Base-by-base conservation (phyloP, 2,113 vertebrate species). In the Gracilinanus agilis region DNA sequence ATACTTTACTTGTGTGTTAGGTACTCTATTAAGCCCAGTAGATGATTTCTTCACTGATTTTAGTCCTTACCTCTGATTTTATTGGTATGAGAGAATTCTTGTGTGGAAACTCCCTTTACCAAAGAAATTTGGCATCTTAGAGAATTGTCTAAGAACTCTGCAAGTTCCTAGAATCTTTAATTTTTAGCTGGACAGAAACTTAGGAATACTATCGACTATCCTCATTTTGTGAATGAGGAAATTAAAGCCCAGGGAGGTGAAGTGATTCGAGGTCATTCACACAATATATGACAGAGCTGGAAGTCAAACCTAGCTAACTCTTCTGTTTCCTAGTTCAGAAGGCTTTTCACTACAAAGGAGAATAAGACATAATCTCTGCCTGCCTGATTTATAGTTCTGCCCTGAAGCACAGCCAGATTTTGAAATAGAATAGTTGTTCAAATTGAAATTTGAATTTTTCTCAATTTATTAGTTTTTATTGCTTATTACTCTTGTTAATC, bases 391-490 rank as follows among this genome's bases (percentile, higher is more conserved):
- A 83, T 23, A 34, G 34, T 27, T 27, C 3, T 67, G 34, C n/a
- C n/a, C n/a, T 40, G n/a, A 83, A 10, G 67, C 16, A 83, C n/a
- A 83, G 67, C 21, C 40, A 40, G 19, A 83, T 83, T 83, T 83
- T 8, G 19, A 40, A 83, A 83, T 40, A 21, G n/a, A 83, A 40
- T 40, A 40, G 67, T 83, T 23, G n/a, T 23, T 83, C 67, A 40
- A 83, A 83, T 23, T 83, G n/a, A 40, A 83, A 83, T 49, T 34
- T 55, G 44, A 88, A 29, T 94, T 91, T 92, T 94, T 58, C 88
- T 40, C n/a, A 23, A 40, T 83, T 83, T 83, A 40, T 40, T 83
- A 83, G 19, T 19, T 83, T 83, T 83, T 83, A 40, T 83, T 83
- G 40, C 19, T 23, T 6, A 16, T 23, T 6, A 16, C n/a, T 83